phyloP scores from a whole-genome alignment of 1,140 invertebrate genomes.

The Bombus vancouverensis region DNA sequence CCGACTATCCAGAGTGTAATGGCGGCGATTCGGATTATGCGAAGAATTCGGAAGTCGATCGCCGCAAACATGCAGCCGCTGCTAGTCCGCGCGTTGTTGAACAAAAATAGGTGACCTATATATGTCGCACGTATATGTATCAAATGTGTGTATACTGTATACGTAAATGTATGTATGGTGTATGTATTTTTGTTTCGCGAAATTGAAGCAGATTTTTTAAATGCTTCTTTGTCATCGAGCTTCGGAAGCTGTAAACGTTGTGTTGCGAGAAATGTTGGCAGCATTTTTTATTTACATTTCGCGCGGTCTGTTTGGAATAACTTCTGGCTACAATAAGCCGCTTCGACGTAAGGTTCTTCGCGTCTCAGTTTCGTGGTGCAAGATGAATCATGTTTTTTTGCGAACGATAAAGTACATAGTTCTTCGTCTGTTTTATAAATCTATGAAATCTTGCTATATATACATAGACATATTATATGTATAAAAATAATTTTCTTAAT shows the following conservation, averaged over 20 bases:
- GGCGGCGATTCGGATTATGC: constrained; percentile 30
- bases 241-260: constrained; percentile 16
- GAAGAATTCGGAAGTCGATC: constrained; percentile 46
- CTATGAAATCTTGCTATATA: not conserved
- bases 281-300: constrained; percentile 28
- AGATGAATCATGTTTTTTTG: constrained; percentile 5
- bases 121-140: not conserved
- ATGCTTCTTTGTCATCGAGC: constrained; percentile 7
- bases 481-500: too few relatives aligned
- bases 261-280: not conserved
- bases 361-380: not conserved
- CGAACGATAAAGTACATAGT: not conserved
- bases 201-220: constrained; percentile 1
- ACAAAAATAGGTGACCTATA: constrained; percentile 43
- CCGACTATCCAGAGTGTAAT: constrained; percentile 11
- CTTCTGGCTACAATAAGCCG: constrained; percentile 1
- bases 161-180: not conserved
- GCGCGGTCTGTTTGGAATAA: constrained; percentile 14
- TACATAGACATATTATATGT: not conserved
- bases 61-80: not conserved
- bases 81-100: not conserved
- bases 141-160: not conserved
- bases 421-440: not conserved
- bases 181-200: not conserved
- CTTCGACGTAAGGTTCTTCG: not conserved